A percentile compares a stretch with the other conserved stretches of the same genome.
Conservation (phyloP, 2,797 vertebrate genomes). For the Pseudomugil tenellus region DNA sequence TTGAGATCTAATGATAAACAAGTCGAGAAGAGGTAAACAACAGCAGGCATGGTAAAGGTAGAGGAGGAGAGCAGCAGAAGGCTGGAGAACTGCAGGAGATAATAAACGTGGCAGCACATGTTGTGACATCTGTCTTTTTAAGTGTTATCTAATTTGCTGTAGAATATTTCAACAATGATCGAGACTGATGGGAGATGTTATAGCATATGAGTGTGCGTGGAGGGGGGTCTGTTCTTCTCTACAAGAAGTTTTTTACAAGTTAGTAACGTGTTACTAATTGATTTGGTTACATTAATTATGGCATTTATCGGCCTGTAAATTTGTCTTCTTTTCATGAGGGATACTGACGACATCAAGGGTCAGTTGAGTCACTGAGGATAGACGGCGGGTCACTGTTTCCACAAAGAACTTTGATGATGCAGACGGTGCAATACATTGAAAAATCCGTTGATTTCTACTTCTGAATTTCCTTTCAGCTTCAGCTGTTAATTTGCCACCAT, state of each 20-base stretch:
- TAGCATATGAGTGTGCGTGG: conserved; percentile 20
- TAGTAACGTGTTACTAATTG: conserved; percentile 30
- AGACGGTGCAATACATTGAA: conserved; percentile 3
- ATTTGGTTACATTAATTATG: conserved; percentile 10
- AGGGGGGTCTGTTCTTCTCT: conserved; percentile 10
- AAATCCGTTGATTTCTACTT: conserved; percentile 35
- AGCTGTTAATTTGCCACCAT: conserved; percentile 57
- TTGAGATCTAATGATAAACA: conserved; percentile 80
- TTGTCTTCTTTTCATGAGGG: conserved; percentile 42
- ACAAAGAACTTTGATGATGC: conserved; percentile 22
- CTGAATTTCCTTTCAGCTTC: conserved; percentile 66
- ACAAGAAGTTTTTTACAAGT: conserved; percentile 65
- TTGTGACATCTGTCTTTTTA: conserved; percentile 88
- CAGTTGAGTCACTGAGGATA: conserved; percentile 29
- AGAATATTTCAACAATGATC: conserved; percentile 85
- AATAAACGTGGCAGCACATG: conserved; percentile 84
- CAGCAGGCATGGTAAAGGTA: conserved; percentile 84
- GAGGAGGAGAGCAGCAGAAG: conserved; percentile 74
- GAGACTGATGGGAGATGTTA: conserved; percentile 75
- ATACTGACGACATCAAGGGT: conserved; percentile 45
- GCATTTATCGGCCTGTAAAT: conserved; percentile 5
- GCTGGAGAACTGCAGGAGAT: conserved; percentile 75
- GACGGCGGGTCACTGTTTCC: conserved; percentile 19
- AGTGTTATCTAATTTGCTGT: conserved; percentile 86
- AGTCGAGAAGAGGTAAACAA: conserved; percentile 83